Conservation (phyloP, 2,113 vertebrate genomes). For the Kryptolebias marmoratus region DNA sequence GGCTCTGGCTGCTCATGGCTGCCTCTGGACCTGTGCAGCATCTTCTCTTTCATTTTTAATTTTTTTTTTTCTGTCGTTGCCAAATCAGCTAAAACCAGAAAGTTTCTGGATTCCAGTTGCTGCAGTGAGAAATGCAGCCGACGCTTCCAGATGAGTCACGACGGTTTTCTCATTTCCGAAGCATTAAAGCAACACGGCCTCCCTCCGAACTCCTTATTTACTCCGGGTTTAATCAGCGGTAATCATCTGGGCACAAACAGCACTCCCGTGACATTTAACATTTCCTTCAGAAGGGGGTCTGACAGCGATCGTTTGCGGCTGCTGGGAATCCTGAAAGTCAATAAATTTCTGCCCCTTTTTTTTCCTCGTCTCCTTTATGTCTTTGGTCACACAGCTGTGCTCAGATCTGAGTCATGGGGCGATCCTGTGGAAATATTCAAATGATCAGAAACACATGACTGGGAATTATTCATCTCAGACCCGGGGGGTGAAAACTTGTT, state of each 20-base stretch:
- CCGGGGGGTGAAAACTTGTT: constrained; percentile 43
- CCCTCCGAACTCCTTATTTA: constrained; percentile 36
- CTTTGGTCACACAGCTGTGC: constrained; percentile 57
- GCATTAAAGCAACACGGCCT: constrained; percentile 4
- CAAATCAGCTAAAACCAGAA: background rate
- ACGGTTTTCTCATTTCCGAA: background rate
- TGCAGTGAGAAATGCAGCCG: background rate
- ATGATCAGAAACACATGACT: constrained; percentile 69
- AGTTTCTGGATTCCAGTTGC: background rate
- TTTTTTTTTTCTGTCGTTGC: background rate
- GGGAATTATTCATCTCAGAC: constrained; percentile 55
- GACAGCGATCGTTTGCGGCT: constrained; percentile 43
- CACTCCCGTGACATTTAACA: constrained; percentile 31
- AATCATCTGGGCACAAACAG: constrained; percentile 57
- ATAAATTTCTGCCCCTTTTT: constrained; percentile 21
- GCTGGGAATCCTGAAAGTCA: constrained; percentile 45
- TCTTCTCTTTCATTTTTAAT: background rate
- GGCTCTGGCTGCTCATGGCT: background rate
- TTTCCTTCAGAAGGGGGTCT: constrained; percentile 57
- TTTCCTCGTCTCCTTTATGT: constrained; percentile 40
- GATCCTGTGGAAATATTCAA: constrained; percentile 62
- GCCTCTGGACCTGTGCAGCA: background rate
- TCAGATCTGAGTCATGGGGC: constrained; percentile 62
- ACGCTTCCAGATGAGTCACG: constrained; percentile 1
- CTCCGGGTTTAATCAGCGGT: constrained; percentile 35